Conservation (phyloP, 2,888 invertebrate genomes). For the Adelphocoris suturalis region DNA sequence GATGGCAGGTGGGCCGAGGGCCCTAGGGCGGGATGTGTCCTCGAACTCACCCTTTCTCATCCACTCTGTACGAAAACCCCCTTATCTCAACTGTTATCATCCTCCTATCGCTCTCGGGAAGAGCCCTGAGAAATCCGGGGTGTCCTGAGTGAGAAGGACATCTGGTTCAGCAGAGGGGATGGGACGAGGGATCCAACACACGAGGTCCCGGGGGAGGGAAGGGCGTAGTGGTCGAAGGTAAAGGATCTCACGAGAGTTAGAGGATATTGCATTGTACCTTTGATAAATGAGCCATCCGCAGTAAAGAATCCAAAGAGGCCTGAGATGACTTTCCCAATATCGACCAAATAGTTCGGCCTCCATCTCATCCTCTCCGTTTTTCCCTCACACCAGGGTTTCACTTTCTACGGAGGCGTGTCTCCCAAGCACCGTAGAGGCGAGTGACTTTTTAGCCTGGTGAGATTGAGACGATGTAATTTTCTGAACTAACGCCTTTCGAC, state of each 20-base stretch:
- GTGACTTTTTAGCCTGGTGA: too few species aligned
- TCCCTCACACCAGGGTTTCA: background rate
- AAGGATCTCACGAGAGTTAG: slow-evolving; percentile 16
- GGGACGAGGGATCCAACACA: background rate
- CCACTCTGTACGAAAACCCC: background rate
- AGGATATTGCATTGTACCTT: slow-evolving; percentile 72
- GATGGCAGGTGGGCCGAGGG: background rate
- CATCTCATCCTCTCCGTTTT: slow-evolving; percentile 33
- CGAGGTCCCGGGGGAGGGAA: background rate
- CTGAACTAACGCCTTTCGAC: too few species aligned
- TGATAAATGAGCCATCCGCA: slow-evolving; percentile 70
- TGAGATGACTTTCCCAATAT: slow-evolving; percentile 71
- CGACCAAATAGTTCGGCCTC: slow-evolving; percentile 56
- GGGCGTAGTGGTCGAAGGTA: background rate
- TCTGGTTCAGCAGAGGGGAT: background rate
- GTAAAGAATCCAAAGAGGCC: slow-evolving; percentile 69
- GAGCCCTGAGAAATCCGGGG: slow-evolving; percentile 6
- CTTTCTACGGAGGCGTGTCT: background rate
- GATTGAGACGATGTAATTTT: too few species aligned
- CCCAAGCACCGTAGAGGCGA: too few species aligned
- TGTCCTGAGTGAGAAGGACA: background rate
- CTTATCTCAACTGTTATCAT: slow-evolving; percentile 52
- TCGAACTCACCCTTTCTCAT: background rate
- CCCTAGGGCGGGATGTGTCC: background rate
- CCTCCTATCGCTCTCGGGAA: slow-evolving; percentile 22